Base-by-base conservation (phyloP, 2,888 invertebrate species). In the Plagodis dolabraria region DNA sequence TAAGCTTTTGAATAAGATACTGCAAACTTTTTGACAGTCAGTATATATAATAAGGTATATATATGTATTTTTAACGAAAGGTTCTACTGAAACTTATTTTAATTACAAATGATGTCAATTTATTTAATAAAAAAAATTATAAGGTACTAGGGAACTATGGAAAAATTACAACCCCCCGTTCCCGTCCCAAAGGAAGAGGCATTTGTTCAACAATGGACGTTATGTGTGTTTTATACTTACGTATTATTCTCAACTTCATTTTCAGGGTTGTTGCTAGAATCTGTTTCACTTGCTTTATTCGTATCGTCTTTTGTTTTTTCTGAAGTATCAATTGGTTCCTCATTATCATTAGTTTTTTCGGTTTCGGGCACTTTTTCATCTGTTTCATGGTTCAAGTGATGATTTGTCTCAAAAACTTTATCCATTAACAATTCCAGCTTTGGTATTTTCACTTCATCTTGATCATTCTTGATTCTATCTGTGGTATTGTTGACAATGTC, bases 351-450 rank as follows among this genome's bases (percentile, higher is more conserved):
- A 8, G 36, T 7, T 10, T 38, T 52, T 48, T 53, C 56, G 6
- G 10, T 45, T 35, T 57, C 53, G 33, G 33, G 45, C 7, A 49
- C 53, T 52, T 61, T 57, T 38, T 65, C 40, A 34, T 57, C 58
- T 34, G 49, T 43, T 57, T 60, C 55, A 52, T 22, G 22, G 4
- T 66, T 68, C 35, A 50, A 55, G 12, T 55, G 53, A 9, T 49
- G 47, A 42, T 68, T 64, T 45, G 57, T 60, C 53, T 82, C 76
- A 47, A 91, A 78, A 6, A 86, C 83, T 75, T 84, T 85, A 49
- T 87, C 88, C 9, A 88, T 86, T 1, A 89, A 77, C 60, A 85
- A 79, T 69, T 87, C 83, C 63, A 92, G 66, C 57, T 79, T 79
- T 7, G 82, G 67, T 49, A 80, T 63, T 65, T 79, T 82, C 12